Base-by-base conservation (phyloP, 2,888 invertebrate genomes). In the Diaphora mendica region DNA sequence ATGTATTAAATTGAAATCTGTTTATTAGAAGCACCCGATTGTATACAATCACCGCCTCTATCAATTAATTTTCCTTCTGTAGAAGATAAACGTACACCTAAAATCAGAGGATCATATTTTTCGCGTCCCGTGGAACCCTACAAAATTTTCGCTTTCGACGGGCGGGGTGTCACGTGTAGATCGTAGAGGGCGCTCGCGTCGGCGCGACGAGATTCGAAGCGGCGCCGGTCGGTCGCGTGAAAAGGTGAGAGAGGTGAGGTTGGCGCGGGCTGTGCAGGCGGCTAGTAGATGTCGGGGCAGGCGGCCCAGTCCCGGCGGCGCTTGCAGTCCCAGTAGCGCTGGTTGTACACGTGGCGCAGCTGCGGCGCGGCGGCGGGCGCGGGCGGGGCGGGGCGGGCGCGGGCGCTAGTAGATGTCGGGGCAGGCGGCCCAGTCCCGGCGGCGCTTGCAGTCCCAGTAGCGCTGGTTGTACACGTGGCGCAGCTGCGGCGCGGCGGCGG, bases 261-360 rank as follows among this genome's bases (percentile, higher is more conserved):
- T n/a, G n/a, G n/a, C n/a, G n/a, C n/a, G n/a, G n/a, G n/a, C n/a
- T n/a, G n/a, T n/a, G n/a, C n/a, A n/a, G n/a, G n/a, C 26, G 39
- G 89, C 91, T 95, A 97, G 96, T 97, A 99, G 91, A 99, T 99
- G 93, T 98, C 97, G 66, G 99, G 99, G 96, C 99, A 99, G 86
- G 93, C 95, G 74, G 96, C 92, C 99, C 99, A 99, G 91, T 99
- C 98, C 90, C 97, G 97, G 85, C 96, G 97, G 82, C 96, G 96
- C 96, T 99, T 99, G 93, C 97, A 97, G 77, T 98, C 96, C 99
- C 99, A 99, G 95, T 99, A 99, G 83, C 97, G 97, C 83, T 98
- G 97, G 85, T 97, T 98, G 96, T 97, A 99, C 79, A 98, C 96
- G 92, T 99, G 99, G 59, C 94, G 91, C 81, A 95, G 96, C 89